These are phyloP conservation scores for Trileptium ribeirensis DNA, from an alignment of 2,888 invertebrate genomes.

Conservation along the genomic window DNA sequence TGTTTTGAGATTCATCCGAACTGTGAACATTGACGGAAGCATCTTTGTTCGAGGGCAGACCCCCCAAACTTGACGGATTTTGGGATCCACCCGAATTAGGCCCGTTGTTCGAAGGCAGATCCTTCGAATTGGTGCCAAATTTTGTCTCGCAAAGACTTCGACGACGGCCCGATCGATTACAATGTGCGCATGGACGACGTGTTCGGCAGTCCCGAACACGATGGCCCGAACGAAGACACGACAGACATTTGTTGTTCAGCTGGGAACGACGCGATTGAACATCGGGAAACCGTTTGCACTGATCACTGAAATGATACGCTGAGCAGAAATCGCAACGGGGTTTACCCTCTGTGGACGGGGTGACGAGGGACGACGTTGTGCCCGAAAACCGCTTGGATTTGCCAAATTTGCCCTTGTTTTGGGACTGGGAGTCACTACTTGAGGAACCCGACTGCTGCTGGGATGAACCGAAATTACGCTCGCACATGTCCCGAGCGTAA, in stretches of 20 bases:
- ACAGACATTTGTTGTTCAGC: neutral
- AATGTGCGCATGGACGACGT: neutral
- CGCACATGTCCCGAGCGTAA: slow-evolving; percentile 2
- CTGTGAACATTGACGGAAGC: neutral
- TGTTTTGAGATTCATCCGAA: neutral
- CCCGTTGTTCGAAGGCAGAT: neutral
- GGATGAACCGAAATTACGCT: neutral
- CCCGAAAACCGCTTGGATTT: neutral
- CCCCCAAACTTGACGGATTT: too few relatives aligned
- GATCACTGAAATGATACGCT: neutral
- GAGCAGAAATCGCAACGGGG: neutral
- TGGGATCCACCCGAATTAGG: neutral
- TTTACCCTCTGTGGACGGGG: neutral
- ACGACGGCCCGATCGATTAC: neutral
- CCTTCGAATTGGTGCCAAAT: neutral
- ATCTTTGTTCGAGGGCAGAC: too few relatives aligned
- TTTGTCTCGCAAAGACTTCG: slow-evolving; percentile 7
- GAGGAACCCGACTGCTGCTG: neutral
- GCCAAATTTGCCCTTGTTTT: neutral
- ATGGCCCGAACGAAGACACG: neutral
- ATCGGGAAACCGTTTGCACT: neutral
- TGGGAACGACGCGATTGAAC: slow-evolving; percentile 3
- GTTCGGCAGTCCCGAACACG: slow-evolving; percentile 10
- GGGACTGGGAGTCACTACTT: neutral
- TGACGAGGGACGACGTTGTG: neutral